Conservation (phyloP, 1,140 invertebrate genomes). For the Homalodisca vitripennis region DNA sequence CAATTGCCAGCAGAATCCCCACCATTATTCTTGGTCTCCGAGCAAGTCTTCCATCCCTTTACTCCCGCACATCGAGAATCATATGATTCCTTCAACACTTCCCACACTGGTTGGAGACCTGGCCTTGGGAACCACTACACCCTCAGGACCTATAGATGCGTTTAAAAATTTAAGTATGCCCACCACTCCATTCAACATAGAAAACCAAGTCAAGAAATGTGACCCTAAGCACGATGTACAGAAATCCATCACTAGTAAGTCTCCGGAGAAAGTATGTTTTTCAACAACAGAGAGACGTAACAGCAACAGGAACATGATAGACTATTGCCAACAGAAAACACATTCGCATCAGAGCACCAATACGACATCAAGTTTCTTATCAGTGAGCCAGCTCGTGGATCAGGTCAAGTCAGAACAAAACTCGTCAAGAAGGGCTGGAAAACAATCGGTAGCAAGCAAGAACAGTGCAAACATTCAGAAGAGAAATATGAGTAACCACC, state of each 20-base stretch:
- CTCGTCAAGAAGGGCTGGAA: slow-evolving; percentile 31
- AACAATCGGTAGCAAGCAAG: background rate
- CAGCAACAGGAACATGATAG: background rate
- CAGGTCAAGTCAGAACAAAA: slow-evolving; percentile 54
- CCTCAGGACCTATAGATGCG: slow-evolving; percentile 33
- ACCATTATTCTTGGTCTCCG: slow-evolving; percentile 41
- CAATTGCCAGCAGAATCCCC: slow-evolving; percentile 29
- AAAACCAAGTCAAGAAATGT: slow-evolving; percentile 3
- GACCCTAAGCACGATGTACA: slow-evolving; percentile 4
- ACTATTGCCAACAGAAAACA: slow-evolving; percentile 31
- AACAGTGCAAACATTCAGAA: background rate
- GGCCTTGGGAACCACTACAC: slow-evolving; percentile 43
- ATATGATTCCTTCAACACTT: slow-evolving; percentile 44
- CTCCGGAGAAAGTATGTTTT: slow-evolving; percentile 1
- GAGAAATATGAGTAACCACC: background rate
- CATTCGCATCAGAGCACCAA: slow-evolving; percentile 35
- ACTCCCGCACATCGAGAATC: slow-evolving; percentile 39
- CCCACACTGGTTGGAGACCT: slow-evolving; percentile 47
- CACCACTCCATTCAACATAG: slow-evolving; percentile 1
- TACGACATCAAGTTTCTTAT: slow-evolving; percentile 51
- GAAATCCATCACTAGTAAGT: background rate
- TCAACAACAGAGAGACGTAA: background rate
- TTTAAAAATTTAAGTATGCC: slow-evolving; percentile 19
- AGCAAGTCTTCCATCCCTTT: slow-evolving; percentile 39
- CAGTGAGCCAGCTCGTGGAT: slow-evolving; percentile 65